Conservation (phyloP, 2,888 invertebrate species). For the Brachypterus glaber region DNA sequence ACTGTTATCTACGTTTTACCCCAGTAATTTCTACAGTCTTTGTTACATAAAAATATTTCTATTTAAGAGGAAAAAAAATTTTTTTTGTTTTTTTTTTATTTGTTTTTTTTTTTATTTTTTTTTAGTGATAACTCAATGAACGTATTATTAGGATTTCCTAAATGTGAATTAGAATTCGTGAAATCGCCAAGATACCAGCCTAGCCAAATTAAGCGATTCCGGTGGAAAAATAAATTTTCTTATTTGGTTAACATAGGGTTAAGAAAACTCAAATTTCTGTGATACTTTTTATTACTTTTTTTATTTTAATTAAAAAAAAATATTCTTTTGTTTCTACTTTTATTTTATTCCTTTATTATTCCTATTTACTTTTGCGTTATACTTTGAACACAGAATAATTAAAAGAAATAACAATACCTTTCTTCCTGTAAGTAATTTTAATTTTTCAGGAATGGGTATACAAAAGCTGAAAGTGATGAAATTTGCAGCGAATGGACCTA, state of each 20-base stretch:
- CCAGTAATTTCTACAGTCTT: no score
- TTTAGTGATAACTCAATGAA: slow-evolving; percentile 5
- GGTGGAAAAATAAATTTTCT: neutral
- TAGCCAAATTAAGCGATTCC: neutral
- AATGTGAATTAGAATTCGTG: slow-evolving; percentile 14
- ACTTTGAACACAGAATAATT: no score
- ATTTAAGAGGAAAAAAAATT: no score
- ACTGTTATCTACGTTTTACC: no score
- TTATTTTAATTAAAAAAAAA: neutral
- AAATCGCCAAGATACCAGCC: slow-evolving; percentile 13
- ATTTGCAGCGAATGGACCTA: slow-evolving; percentile 54
- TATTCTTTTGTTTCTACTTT: slow-evolving; percentile 11
- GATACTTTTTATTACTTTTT: slow-evolving; percentile 7
- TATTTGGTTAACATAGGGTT: slow-evolving; percentile 9
- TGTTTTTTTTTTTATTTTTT: slow-evolving; percentile 16
- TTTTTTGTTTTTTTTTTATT: slow-evolving; percentile 16
- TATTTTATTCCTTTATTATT: slow-evolving; percentile 13
- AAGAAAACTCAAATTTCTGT: slow-evolving; percentile 13
- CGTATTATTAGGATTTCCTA: slow-evolving; percentile 1
- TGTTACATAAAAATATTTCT: no score
- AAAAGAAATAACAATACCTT: neutral
- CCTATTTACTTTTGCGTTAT: slow-evolving; percentile 1
- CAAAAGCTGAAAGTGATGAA: slow-evolving; percentile 47
- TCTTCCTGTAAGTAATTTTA: slow-evolving; percentile 8
- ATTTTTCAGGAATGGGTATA: slow-evolving; percentile 48